Evolutionary conservation across 64 coral and sea anemone species (phyloP).

Genomic region (Dendrophyllia cribrosa): DNA sequence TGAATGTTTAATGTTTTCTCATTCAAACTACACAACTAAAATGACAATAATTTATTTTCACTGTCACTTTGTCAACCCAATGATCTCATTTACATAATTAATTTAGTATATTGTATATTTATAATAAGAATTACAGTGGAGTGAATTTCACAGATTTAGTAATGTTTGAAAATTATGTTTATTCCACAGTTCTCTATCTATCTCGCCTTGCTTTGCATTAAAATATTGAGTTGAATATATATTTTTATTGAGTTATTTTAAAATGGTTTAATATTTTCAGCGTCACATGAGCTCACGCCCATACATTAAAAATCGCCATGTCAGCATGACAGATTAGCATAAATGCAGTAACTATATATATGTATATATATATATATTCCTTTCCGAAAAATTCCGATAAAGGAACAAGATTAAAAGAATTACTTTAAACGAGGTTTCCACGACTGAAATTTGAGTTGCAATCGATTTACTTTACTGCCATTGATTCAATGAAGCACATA

Average conservation of each 20-base stretch:
- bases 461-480: not conserved
- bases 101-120: not conserved
- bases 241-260: not conserved
- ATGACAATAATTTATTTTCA: no score
- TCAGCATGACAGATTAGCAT: constrained; percentile 50
- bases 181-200: no score
- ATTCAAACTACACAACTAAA: not conserved
- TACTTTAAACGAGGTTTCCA: not conserved
- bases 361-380: not conserved
- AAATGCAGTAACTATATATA: not conserved
- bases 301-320: constrained; percentile 24
- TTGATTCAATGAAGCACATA: constrained; percentile 33
- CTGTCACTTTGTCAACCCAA: no score
- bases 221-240: not conserved
- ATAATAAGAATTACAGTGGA: not conserved
- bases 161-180: no score
- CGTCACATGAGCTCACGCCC: not conserved
- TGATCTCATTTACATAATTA: not conserved
- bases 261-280: not conserved
- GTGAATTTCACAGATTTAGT: not conserved
- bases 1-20: not conserved
- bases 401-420: constrained; percentile 9
- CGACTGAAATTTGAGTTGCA: not conserved
- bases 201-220: not conserved
- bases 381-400: not conserved